Percentiles rank a stretch among this genome's conserved stretches.
Conservation (phyloP, 2,888 invertebrate species). For the Leptura quadrifasciata region DNA sequence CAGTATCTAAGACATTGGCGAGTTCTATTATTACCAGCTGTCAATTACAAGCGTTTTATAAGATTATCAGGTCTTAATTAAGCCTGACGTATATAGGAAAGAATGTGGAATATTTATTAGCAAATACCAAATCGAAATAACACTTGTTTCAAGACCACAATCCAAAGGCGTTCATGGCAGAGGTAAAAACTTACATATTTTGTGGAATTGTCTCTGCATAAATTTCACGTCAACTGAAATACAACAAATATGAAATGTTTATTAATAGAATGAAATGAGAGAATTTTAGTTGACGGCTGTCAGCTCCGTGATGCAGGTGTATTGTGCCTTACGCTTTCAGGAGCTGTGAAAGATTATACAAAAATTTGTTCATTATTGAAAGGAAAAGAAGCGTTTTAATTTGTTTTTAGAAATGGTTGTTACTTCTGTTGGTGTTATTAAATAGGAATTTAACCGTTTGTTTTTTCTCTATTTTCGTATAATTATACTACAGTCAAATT, state of each 20-base stretch:
- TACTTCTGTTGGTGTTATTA: neutral
- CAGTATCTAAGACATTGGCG: constrained; percentile 1
- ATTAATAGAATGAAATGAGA: neutral
- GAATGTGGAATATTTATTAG: constrained; percentile 20
- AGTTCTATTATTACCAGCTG: neutral
- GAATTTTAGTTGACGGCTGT: neutral
- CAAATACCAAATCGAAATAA: neutral
- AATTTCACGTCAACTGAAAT: neutral
- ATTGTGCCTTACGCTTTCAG: neutral
- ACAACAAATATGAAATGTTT: neutral
- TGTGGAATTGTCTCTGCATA: neutral
- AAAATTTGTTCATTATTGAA: neutral
- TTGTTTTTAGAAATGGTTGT: neutral
- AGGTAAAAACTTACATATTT: neutral
- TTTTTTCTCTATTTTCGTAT: constrained; percentile 16
- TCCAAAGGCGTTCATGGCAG: neutral
- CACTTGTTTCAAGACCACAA: neutral
- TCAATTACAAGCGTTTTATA: neutral
- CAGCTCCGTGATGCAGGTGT: neutral
- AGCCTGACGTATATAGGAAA: constrained; percentile 9
- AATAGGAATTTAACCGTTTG: neutral
- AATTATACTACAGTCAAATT: constrained; percentile 11
- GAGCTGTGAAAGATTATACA: neutral
- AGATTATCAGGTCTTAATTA: constrained; percentile 17
- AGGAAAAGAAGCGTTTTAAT: neutral